These are phyloP conservation scores for Engystomops pustulosus DNA, from an alignment of 2,113 vertebrate genomes.

Conservation along the genomic window DNA sequence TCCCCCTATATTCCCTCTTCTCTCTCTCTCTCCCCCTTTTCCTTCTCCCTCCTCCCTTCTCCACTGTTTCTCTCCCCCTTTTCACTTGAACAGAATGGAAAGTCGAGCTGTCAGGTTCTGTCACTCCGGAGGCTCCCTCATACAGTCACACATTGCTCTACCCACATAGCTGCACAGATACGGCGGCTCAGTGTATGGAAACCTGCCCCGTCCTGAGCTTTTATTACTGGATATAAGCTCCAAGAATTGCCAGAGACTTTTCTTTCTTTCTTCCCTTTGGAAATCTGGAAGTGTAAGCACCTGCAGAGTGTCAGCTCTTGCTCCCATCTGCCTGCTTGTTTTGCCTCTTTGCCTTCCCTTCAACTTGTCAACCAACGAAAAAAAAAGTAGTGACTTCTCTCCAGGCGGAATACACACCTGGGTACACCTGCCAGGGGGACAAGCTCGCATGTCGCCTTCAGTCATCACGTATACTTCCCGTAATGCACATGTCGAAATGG, in stretches of 20 bases:
- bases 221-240: conserved; percentile 5
- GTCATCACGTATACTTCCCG: conserved; percentile 12
- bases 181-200: conserved; percentile 10
- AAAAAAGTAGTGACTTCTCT: conserved; percentile 5
- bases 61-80: conserved; percentile 39
- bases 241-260: conserved; percentile 12
- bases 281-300: conserved; percentile 32
- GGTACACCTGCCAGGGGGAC: conserved; percentile 13
- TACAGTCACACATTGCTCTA: conserved; percentile 33
- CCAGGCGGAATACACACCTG: background rate
- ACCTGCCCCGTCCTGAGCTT: conserved; percentile 3
- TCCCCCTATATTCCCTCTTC: background rate
- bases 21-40: conserved; percentile 32
- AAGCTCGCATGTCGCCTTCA: background rate
- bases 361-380: background rate
- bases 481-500: conserved; percentile 25
- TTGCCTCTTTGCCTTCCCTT: background rate
- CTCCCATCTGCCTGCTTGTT: background rate
- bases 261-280: background rate
- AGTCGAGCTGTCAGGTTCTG: conserved; percentile 56
- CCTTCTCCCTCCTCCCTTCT: conserved; percentile 11
- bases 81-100: conserved; percentile 55
- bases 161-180: background rate
- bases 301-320: conserved; percentile 17
- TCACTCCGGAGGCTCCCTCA: conserved; percentile 36